Evolutionary conservation across 2,113 vertebrate genomes (phyloP).

Genomic region (Xenopus laevis): DNA sequence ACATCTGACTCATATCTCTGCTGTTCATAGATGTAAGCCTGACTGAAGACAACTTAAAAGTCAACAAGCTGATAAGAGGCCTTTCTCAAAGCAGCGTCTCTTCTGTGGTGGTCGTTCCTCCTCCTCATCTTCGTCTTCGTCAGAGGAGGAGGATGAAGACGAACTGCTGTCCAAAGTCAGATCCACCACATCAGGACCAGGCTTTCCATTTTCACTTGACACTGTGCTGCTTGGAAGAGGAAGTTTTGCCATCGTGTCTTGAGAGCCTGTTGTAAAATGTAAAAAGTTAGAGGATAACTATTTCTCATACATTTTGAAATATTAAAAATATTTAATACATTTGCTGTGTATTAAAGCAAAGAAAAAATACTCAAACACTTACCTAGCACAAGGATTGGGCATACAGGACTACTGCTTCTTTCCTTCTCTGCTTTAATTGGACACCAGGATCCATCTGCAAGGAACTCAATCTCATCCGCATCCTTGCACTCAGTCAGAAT

Average conservation of each 20-base stretch:
- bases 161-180: slow-evolving; percentile 95
- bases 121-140: slow-evolving; percentile 78
- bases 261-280: slow-evolving; percentile 64
- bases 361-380: slow-evolving; percentile 50
- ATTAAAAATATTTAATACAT: no score
- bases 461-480: slow-evolving; percentile 90
- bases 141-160: slow-evolving; percentile 77
- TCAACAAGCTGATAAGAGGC: slow-evolving; percentile 96
- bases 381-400: slow-evolving; percentile 86
- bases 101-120: slow-evolving; percentile 87
- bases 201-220: slow-evolving; percentile 74
- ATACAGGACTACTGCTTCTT: slow-evolving; percentile 85
- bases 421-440: slow-evolving; percentile 91
- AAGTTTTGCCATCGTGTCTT: slow-evolving; percentile 79
- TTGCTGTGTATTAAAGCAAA: background rate
- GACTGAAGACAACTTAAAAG: slow-evolving; percentile 30
- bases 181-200: slow-evolving; percentile 82
- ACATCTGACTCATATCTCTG: slow-evolving; percentile 2
- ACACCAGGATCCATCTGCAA: slow-evolving; percentile 93
- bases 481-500: slow-evolving; percentile 93
- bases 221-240: slow-evolving; percentile 68
- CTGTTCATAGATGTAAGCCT: slow-evolving; percentile 6
- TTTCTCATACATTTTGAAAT: background rate
- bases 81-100: slow-evolving; percentile 90
- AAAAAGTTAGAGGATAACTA: background rate